These are phyloP conservation scores for Zaprionus lineosus DNA, from an alignment of 2,888 invertebrate genomes.

Conservation along the genomic window DNA sequence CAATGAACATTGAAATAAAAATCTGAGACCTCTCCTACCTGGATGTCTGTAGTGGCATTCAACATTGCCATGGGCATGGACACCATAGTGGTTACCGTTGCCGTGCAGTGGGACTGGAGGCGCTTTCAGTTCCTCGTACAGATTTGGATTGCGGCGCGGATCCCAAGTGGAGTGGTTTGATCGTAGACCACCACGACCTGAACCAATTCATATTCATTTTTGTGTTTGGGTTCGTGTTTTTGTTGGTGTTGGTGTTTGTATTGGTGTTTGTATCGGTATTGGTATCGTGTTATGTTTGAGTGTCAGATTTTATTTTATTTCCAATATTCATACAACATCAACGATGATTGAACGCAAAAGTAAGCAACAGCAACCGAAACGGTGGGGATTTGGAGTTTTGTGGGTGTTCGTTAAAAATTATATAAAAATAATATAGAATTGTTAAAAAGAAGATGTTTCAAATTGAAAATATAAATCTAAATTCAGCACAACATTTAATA, in stretches of 20 bases:
- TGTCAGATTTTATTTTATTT: slow-evolving; percentile 39
- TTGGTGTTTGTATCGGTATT: slow-evolving; percentile 27
- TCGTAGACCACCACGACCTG: slow-evolving; percentile 81
- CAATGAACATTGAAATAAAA: slow-evolving; percentile 30
- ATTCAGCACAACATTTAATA: slow-evolving; percentile 80
- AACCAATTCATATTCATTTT: slow-evolving; percentile 38
- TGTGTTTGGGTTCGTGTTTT: slow-evolving; percentile 14
- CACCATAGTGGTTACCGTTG: slow-evolving; percentile 79
- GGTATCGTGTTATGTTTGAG: slow-evolving; percentile 24
- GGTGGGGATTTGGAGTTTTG: slow-evolving; percentile 33
- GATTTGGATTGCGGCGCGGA: slow-evolving; percentile 90
- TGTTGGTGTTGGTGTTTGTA: slow-evolving; percentile 28
- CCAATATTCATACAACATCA: slow-evolving; percentile 71
- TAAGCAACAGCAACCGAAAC: slow-evolving; percentile 56
- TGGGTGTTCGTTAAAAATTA: slow-evolving; percentile 31
- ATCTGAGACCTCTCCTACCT: slow-evolving; percentile 78
- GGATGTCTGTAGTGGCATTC: slow-evolving; percentile 82
- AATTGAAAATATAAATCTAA: slow-evolving; percentile 56
- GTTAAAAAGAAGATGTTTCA: slow-evolving; percentile 5
- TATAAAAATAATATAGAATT: slow-evolving; percentile 23
- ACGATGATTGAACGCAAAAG: slow-evolving; percentile 47
- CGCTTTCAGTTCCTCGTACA: slow-evolving; percentile 92
- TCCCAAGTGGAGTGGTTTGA: slow-evolving; percentile 92
- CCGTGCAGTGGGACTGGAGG: slow-evolving; percentile 84
- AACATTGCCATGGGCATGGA: slow-evolving; percentile 75